A percentile compares a stretch with the other conserved stretches of the same genome.
phyloP scores from a whole-genome alignment of 2,888 invertebrate species.

The Zootermopsis nevadensis region DNA sequence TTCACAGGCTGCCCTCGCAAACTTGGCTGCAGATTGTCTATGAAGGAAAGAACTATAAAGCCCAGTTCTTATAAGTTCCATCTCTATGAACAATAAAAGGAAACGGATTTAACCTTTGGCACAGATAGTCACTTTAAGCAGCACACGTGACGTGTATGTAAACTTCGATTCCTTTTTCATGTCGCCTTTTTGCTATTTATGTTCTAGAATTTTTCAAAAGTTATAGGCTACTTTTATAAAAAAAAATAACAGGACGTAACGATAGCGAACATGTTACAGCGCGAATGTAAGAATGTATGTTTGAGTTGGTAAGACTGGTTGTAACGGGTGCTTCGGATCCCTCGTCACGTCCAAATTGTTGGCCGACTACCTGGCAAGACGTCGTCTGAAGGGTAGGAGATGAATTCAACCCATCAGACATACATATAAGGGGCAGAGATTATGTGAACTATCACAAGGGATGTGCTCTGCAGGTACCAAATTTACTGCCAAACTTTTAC shows the following conservation, averaged over 20 bases:
- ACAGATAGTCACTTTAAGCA: constrained; percentile 1
- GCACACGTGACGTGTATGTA: not conserved
- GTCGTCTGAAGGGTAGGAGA: not conserved
- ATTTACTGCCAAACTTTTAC: not conserved
- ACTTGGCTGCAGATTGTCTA: no score
- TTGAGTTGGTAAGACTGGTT: not conserved
- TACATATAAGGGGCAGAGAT: not conserved
- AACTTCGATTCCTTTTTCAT: not conserved
- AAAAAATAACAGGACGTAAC: not conserved
- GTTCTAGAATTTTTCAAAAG: constrained; percentile 17
- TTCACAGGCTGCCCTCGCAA: no score
- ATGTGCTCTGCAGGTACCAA: not conserved
- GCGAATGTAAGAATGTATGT: not conserved
- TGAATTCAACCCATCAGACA: not conserved
- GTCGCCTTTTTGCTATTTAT: not conserved
- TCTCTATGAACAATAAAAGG: not conserved
- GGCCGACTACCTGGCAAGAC: not conserved
- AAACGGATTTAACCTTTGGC: not conserved
- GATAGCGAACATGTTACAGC: not conserved
- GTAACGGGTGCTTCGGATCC: not conserved
- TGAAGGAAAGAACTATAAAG: no score
- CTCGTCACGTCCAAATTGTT: not conserved
- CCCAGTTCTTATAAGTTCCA: no score
- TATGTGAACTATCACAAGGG: not conserved
- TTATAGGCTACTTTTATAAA: not conserved